Percentiles rank a stretch among this genome's conserved stretches.
phyloP scores from a whole-genome alignment of 2,888 invertebrate genomes.

The Metacarcinus magister region DNA sequence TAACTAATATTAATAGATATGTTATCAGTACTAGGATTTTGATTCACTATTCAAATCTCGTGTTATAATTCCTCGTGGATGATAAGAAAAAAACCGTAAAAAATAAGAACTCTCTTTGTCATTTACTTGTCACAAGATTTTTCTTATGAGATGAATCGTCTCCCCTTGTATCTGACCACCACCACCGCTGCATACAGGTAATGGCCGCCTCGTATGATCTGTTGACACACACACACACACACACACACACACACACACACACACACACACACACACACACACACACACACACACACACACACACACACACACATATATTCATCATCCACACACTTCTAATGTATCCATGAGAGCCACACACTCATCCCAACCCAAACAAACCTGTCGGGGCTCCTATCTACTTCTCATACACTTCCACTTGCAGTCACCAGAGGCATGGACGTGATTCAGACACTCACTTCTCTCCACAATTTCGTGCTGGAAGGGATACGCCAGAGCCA shows the following conservation, averaged over 20 bases:
- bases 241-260: constrained; percentile 48
- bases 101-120: too few species aligned
- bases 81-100: too few species aligned
- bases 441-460: neutral
- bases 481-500: neutral
- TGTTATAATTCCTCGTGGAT: too few species aligned
- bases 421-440: neutral
- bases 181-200: neutral
- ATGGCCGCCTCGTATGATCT: neutral
- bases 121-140: too few species aligned
- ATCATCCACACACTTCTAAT: neutral
- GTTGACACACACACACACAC: neutral
- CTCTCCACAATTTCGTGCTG: neutral
- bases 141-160: too few species aligned
- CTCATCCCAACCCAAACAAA: neutral
- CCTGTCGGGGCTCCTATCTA: neutral
- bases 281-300: constrained; percentile 41
- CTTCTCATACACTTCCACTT: neutral
- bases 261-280: constrained; percentile 48
- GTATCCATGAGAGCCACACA: neutral
- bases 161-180: too few species aligned
- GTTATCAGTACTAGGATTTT: too few species aligned
- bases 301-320: neutral
- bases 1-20: too few species aligned
- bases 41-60: too few species aligned